Percentiles rank a stretch among this genome's conserved stretches.
Evolutionary conservation across 37 sponge, comb jelly and placozoan genomes (phyloP).

Genomic region (Beroe forskalii): DNA sequence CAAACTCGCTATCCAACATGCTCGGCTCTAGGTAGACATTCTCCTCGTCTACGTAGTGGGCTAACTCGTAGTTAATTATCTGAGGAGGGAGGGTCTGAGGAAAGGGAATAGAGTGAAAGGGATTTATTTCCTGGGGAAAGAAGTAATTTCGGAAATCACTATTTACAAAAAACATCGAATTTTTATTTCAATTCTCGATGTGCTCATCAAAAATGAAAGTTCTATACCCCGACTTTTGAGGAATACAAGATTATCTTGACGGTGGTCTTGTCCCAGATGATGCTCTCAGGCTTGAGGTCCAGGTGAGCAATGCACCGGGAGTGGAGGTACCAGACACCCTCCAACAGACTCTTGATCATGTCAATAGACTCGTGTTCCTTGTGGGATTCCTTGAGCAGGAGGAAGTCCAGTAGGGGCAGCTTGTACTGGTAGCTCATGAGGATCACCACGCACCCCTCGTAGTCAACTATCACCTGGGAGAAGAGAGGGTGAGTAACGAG

Average conservation of each 20-base stretch:
- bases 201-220: too few relatives aligned
- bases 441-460: neutral
- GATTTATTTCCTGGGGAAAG: too few relatives aligned
- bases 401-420: slow-evolving; percentile 32
- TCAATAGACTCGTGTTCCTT: slow-evolving; percentile 17
- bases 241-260: slow-evolving; percentile 16
- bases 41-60: slow-evolving; percentile 49
- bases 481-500: neutral
- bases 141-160: too few relatives aligned
- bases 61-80: slow-evolving; percentile 50
- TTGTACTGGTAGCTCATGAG: slow-evolving; percentile 33
- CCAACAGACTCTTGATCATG: neutral
- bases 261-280: slow-evolving; percentile 44
- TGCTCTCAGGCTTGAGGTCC: slow-evolving; percentile 20
- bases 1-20: slow-evolving; percentile 31
- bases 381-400: slow-evolving; percentile 28
- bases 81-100: too few relatives aligned
- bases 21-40: slow-evolving; percentile 25
- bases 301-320: slow-evolving; percentile 18
- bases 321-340: slow-evolving; percentile 22
- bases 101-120: too few relatives aligned
- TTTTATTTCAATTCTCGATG: too few relatives aligned
- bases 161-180: too few relatives aligned
- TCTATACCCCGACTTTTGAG: too few relatives aligned
- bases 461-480: neutral